phyloP scores from a whole-genome alignment of 2,888 invertebrate species.

The Pinctada fucata region DNA sequence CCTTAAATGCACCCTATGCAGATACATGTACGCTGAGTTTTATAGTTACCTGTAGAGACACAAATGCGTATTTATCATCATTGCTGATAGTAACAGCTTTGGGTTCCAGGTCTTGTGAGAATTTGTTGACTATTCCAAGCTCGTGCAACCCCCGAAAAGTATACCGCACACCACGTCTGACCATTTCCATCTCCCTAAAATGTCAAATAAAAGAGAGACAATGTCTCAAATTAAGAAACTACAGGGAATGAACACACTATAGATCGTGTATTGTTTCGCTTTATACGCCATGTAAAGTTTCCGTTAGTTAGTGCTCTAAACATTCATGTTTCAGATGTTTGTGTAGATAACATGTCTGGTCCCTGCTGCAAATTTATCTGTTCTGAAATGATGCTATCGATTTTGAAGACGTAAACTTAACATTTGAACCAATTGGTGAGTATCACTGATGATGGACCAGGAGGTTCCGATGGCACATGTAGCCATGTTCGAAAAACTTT shows the following conservation, averaged over 20 bases:
- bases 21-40: no score
- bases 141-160: slow-evolving; percentile 34
- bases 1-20: no score
- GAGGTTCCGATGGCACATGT: no score
- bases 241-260: not conserved
- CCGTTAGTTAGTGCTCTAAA: not conserved
- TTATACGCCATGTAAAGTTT: not conserved
- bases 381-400: no score
- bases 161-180: slow-evolving; percentile 41
- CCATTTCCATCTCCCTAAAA: slow-evolving; percentile 21
- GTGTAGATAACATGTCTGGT: no score
- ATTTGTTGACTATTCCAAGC: slow-evolving; percentile 27
- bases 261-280: not conserved
- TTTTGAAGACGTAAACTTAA: no score
- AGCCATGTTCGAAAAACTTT: no score
- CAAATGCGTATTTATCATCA: slow-evolving; percentile 44
- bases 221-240: not conserved
- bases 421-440: no score
- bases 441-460: no score
- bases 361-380: no score
- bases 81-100: slow-evolving; percentile 43
- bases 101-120: slow-evolving; percentile 50
- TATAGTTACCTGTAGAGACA: slow-evolving; percentile 41
- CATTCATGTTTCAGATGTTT: no score
- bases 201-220: not conserved